Percentiles rank a stretch among this genome's conserved stretches.
These are phyloP conservation scores for Calliopum simillimum DNA, from an alignment of 2,888 invertebrate species.

Conservation along the genomic window DNA sequence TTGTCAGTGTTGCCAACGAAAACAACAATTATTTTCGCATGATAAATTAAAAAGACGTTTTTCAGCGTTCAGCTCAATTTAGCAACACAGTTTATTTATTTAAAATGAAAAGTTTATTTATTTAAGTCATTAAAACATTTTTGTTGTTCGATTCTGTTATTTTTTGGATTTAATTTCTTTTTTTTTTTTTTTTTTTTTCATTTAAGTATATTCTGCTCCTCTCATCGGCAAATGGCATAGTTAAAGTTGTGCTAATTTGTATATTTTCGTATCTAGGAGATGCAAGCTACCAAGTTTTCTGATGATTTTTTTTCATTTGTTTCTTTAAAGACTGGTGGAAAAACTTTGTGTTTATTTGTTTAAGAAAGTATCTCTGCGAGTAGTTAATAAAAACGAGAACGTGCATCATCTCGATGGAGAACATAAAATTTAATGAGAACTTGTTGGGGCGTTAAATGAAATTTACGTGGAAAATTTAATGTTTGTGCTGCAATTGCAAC, in stretches of 20 bases:
- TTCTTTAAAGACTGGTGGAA: conserved; percentile 7
- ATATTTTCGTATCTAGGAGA: too few relatives aligned
- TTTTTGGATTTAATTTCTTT: too few relatives aligned
- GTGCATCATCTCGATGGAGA: conserved; percentile 21
- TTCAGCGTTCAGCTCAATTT: conserved; percentile 30
- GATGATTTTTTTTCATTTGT: not conserved
- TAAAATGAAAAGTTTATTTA: conserved; percentile 28
- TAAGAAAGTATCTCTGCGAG: conserved; percentile 44
- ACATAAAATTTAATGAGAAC: conserved; percentile 27
- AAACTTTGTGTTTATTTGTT: conserved; percentile 32
- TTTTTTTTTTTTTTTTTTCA: not conserved
- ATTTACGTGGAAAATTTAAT: conserved; percentile 27
- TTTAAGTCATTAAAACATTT: conserved; percentile 31
- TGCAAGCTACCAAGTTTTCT: not conserved
- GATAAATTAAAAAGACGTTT: not conserved
- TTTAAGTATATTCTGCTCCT: too few relatives aligned
- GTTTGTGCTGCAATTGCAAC: not conserved
- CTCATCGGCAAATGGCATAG: too few relatives aligned
- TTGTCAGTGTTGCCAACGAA: too few relatives aligned
- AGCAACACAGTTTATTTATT: conserved; percentile 28
- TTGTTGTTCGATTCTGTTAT: conserved; percentile 5
- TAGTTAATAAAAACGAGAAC: conserved; percentile 51
- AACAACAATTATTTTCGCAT: too few relatives aligned
- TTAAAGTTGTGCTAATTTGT: too few relatives aligned
- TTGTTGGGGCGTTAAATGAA: conserved; percentile 14